phyloP scores from a whole-genome alignment of 2,113 vertebrate genomes.

The Tyrannus savana region DNA sequence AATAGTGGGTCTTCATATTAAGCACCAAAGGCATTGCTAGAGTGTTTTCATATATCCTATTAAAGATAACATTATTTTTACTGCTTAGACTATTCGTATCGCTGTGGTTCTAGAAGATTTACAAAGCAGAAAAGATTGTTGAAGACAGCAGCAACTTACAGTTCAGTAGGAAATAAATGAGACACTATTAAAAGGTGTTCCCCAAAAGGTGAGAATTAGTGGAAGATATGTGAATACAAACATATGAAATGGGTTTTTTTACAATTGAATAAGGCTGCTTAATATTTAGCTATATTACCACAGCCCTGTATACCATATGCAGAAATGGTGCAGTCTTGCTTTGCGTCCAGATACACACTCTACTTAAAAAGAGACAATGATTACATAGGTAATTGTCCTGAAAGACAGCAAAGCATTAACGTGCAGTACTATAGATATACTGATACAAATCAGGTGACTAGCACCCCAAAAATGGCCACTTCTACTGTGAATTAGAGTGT shows the following conservation, averaged over 20 bases:
- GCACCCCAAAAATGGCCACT: not conserved
- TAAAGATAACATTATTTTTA: not conserved
- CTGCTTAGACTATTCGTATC: not conserved
- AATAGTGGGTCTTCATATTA: not conserved
- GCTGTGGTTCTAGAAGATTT: not conserved
- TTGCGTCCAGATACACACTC: not conserved
- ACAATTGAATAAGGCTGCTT: not conserved
- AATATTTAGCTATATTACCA: not conserved
- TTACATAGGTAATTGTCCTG: not conserved
- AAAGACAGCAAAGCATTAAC: not conserved
- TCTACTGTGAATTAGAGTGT: not conserved
- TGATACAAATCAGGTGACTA: not conserved
- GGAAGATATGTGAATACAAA: not conserved
- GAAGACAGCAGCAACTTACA: not conserved
- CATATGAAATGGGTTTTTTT: not conserved
- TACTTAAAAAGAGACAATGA: not conserved
- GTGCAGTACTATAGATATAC: not conserved
- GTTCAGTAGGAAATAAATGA: not conserved
- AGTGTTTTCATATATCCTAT: not conserved
- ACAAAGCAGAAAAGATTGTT: not conserved
- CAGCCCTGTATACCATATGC: not conserved
- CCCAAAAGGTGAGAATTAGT: not conserved
- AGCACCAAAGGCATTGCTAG: not conserved
- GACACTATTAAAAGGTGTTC: not conserved
- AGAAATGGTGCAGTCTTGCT: not conserved